phyloP scores from a whole-genome alignment of 2,888 invertebrate genomes.

The Beris morrisii region DNA sequence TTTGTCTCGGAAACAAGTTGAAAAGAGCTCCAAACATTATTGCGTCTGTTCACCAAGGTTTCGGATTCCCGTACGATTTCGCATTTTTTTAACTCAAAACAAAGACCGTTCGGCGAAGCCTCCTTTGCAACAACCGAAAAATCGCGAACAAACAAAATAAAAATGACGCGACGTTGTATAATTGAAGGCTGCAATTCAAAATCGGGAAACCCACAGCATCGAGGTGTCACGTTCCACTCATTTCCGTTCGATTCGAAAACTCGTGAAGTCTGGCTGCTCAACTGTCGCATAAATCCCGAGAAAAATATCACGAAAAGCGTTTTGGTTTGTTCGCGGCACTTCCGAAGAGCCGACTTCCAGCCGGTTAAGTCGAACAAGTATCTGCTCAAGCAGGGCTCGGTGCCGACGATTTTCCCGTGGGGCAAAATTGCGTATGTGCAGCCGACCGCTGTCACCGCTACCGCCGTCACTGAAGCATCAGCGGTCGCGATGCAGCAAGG shows the following conservation, averaged over 20 bases:
- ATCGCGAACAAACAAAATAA: not conserved
- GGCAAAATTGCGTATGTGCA: slow-evolving; percentile 44
- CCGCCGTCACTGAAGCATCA: slow-evolving; percentile 48
- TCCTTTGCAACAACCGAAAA: no score
- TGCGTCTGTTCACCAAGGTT: no score
- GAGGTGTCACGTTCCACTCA: slow-evolving; percentile 75
- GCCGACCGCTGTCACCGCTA: slow-evolving; percentile 48
- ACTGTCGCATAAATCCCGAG: slow-evolving; percentile 60
- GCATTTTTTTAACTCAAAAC: no score
- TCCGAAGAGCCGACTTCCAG: slow-evolving; percentile 72
- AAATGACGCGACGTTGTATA: slow-evolving; percentile 54
- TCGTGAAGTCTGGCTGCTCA: slow-evolving; percentile 66
- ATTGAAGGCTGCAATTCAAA: slow-evolving; percentile 51
- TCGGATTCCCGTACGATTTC: no score
- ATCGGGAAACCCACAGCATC: slow-evolving; percentile 54
- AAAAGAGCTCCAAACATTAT: no score
- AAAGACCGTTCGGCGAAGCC: no score
- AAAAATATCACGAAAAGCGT: slow-evolving; percentile 62
- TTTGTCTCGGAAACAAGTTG: no score
- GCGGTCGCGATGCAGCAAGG: slow-evolving; percentile 50
- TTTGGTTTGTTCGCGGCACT: slow-evolving; percentile 76
- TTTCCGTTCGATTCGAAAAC: slow-evolving; percentile 67
- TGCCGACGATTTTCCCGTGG: slow-evolving; percentile 75
- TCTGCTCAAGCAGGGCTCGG: slow-evolving; percentile 68
- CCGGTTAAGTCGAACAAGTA: slow-evolving; percentile 70